Percentiles rank a stretch among this genome's conserved stretches.
Conservation (phyloP, 2,888 invertebrate species). For the Parnassius smintheus region DNA sequence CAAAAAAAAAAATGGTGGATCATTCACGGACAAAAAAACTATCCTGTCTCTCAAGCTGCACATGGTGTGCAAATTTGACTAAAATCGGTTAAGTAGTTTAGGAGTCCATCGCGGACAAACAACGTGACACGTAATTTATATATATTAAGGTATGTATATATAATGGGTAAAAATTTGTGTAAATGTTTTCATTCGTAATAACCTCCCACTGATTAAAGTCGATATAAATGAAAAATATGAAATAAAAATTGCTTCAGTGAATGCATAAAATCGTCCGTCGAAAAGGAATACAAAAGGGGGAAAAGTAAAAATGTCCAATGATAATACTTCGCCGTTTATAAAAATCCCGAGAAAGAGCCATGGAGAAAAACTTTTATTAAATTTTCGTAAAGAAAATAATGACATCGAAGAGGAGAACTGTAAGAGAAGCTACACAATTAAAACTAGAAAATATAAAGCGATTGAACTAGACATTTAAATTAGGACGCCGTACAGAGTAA, state of each 20-base stretch:
- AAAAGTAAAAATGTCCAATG: constrained; percentile 18
- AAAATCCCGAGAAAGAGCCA: constrained; percentile 22
- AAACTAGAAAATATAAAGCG: constrained; percentile 14
- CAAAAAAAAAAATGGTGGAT: too few species aligned
- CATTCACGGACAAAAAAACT: too few species aligned
- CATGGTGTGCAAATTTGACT: too few species aligned
- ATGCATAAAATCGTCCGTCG: constrained; percentile 15
- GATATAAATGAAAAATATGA: constrained; percentile 9
- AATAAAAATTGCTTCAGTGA: constrained; percentile 8
- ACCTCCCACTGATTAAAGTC: constrained; percentile 4
- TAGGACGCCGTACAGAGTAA: constrained; percentile 13
- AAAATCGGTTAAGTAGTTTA: too few species aligned
- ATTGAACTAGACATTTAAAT: constrained; percentile 16
- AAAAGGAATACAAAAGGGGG: constrained; percentile 17
- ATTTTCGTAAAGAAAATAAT: constrained; percentile 23
- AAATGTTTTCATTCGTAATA: too few species aligned
- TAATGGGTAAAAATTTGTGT: too few species aligned
- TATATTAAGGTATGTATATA: too few species aligned
- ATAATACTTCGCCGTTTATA: constrained; percentile 15
- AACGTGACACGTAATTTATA: too few species aligned
- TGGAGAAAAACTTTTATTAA: constrained; percentile 20
- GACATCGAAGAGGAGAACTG: constrained; percentile 16
- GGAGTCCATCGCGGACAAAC: neutral
- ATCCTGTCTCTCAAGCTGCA: too few species aligned
- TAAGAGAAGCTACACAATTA: constrained; percentile 19